Percentiles rank a stretch among this genome's conserved stretches.
Conservation (phyloP, 2,888 invertebrate species). For the Candidula unifasciata region DNA sequence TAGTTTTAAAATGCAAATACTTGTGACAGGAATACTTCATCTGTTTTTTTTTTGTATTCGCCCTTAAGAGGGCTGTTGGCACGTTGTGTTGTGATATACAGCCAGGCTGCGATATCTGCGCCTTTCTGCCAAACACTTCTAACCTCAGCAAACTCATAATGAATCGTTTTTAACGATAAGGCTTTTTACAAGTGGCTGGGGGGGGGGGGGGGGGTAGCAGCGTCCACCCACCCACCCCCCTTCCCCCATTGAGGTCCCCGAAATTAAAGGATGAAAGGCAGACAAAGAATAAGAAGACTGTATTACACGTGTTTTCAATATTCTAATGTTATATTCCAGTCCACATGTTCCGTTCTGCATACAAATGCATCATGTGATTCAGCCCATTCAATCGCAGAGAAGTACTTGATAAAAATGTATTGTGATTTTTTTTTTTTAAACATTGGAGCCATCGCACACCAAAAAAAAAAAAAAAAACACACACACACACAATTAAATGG, state of each 20-base stretch:
- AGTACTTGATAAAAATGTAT: neutral
- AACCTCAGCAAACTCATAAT: too few species aligned
- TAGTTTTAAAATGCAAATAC: too few species aligned
- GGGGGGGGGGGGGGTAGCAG: neutral
- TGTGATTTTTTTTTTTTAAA: neutral
- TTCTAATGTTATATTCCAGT: neutral
- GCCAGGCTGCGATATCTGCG: too few species aligned
- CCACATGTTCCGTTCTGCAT: neutral
- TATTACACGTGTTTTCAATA: neutral
- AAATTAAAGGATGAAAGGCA: too few species aligned
- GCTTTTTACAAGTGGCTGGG: neutral
- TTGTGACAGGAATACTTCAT: too few species aligned
- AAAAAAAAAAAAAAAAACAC: neutral
- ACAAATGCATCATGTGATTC: constrained; percentile 37
- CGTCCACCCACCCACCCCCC: too few species aligned
- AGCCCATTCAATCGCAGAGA: constrained; percentile 31
- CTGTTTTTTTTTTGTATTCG: too few species aligned
- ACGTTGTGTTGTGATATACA: too few species aligned
- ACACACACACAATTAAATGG: too few species aligned
- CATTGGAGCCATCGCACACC: neutral
- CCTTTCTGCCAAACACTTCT: too few species aligned
- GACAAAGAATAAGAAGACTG: neutral
- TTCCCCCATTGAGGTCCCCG: too few species aligned
- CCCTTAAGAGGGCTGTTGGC: too few species aligned
- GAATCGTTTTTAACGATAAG: neutral